phyloP scores from a whole-genome alignment of 2,888 invertebrate genomes.

The Eumerus sabulonum region DNA sequence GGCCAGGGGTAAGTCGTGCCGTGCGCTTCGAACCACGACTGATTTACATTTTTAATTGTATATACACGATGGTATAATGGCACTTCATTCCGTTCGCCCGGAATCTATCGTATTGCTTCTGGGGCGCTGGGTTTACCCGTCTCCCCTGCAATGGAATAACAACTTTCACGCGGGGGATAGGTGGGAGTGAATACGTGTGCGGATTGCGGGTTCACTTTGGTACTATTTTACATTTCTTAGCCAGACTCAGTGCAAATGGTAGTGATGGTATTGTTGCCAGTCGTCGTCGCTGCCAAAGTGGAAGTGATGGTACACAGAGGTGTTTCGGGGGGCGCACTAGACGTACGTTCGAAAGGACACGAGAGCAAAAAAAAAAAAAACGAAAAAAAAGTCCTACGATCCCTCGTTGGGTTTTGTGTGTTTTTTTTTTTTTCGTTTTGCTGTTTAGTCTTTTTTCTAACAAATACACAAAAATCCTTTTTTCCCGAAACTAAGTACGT shows the following conservation, averaged over 20 bases:
- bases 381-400: constrained; percentile 35
- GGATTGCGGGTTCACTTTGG: constrained; percentile 58
- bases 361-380: constrained; percentile 11
- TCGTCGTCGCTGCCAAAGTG: constrained; percentile 1
- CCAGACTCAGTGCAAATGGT: not conserved
- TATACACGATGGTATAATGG: constrained; percentile 71
- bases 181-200: constrained; percentile 57
- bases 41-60: constrained; percentile 76
- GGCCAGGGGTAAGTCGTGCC: constrained; percentile 67
- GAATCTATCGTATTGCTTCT: too few relatives aligned
- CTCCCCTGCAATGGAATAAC: constrained; percentile 53
- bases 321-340: constrained; percentile 48
- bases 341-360: constrained; percentile 35
- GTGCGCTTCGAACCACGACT: constrained; percentile 68
- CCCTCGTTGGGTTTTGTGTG: too few relatives aligned
- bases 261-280: constrained; percentile 1
- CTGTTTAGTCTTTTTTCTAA: constrained; percentile 70
- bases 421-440: too few relatives aligned
- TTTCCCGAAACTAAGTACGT: constrained; percentile 69
- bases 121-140: not conserved
- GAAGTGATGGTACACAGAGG: constrained; percentile 15
- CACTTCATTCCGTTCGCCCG: constrained; percentile 56
- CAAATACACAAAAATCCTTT: constrained; percentile 73
- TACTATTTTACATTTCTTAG: constrained; percentile 67
- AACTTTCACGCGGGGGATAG: constrained; percentile 69